Base-by-base conservation (phyloP, 2,113 vertebrate genomes). In the Strigops habroptila region DNA sequence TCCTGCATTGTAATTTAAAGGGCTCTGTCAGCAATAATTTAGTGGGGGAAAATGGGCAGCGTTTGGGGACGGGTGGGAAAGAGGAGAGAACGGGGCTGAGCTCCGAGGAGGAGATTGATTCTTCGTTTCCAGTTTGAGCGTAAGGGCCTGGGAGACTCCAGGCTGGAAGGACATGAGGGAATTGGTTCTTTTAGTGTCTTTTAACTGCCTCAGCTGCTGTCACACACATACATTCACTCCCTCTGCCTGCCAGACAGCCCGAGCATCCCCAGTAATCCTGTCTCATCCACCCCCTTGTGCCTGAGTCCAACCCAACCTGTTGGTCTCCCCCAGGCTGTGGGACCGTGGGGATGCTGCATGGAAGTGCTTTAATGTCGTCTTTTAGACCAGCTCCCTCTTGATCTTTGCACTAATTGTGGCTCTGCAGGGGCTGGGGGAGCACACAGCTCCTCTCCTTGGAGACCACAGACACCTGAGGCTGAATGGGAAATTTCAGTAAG, bases 1-100 rank as follows among this genome's bases (percentile, higher is more conserved):
- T 92, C 78, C 82, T 64, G 80, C 74, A 44, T 76, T 91, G 90
- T 94, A 90, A 96, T 96, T 97, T 97, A 96, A 97, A 96, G 95
- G 95, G 88, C 93, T 91, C 96, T 64, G 83, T 94, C 89, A 95
- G 93, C 91, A 94, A 93, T 96, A 90, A 95, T 96, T 91, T 73
- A 96, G 74, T 84, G 93, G 86, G 95, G 88, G 73, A 78, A 82
- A 93, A 92, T 37, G 51, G 88, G 70, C 92, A 89, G 93, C 0
- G 9, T 94, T 92, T 89, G 82, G 90, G 93, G 89, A 95, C 7
- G 4, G 69, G 52, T 88, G 92, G 77, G 84, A 92, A 92, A 79
- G 53, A 94, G 48, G 71, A 73, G 63, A 67, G 86, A 89, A 91
- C 0, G 3, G 60, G 81, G 76, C 65, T 67, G 6, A 19, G 81